Percentiles rank a stretch among this genome's conserved stretches.
phyloP scores from a whole-genome alignment of 2,113 vertebrate species.

The Seriola dumerili region DNA sequence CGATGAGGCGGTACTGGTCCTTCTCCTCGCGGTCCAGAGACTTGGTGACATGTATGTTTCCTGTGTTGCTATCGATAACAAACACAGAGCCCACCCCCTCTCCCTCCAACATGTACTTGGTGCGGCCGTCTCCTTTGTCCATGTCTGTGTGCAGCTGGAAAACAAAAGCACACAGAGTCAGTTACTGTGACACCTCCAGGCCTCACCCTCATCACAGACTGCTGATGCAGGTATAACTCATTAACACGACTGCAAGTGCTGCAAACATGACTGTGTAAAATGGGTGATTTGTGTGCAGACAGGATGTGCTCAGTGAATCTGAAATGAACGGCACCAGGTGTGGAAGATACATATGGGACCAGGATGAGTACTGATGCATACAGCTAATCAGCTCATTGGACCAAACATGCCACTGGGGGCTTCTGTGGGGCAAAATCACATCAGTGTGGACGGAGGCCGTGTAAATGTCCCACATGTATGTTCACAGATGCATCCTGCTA shows the following conservation, averaged over 20 bases:
- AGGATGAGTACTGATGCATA: constrained; percentile 74
- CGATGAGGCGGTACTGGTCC: constrained; percentile 90
- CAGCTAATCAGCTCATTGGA: constrained; percentile 76
- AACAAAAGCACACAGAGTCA: constrained; percentile 30
- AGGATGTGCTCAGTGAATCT: constrained; percentile 59
- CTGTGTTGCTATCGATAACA: constrained; percentile 91
- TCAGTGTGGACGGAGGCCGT: constrained; percentile 54
- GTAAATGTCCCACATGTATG: constrained; percentile 60
- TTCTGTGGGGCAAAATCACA: constrained; percentile 56
- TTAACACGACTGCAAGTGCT: constrained; percentile 35
- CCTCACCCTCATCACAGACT: constrained; percentile 11
- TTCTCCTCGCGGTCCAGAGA: constrained; percentile 93
- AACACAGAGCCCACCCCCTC: constrained; percentile 94
- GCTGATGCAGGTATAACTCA: constrained; percentile 48
- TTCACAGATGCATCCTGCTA: constrained; percentile 59
- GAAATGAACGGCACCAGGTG: constrained; percentile 79
- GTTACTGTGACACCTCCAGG: constrained; percentile 22
- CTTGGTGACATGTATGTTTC: constrained; percentile 94
- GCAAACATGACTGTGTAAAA: constrained; percentile 58
- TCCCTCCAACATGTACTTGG: constrained; percentile 90
- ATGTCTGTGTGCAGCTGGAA: constrained; percentile 91
- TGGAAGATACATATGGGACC: constrained; percentile 69
- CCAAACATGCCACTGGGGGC: constrained; percentile 69
- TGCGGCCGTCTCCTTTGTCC: constrained; percentile 89
- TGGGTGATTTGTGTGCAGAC: constrained; percentile 51